phyloP scores from a whole-genome alignment of 2,888 invertebrate species.

The Tipula helvola region DNA sequence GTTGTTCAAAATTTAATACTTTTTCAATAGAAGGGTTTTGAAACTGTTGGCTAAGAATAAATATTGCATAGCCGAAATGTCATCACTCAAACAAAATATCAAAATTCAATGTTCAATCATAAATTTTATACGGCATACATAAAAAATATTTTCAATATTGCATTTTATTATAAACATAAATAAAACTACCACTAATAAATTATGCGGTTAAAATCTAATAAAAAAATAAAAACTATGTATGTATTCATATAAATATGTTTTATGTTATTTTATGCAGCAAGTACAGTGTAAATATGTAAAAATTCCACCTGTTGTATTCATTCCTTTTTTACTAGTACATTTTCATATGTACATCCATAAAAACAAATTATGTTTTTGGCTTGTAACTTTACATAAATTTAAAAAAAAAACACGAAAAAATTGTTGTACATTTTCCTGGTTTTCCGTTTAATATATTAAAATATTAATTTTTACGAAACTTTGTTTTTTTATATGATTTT shows the following conservation, averaged over 20 bases:
- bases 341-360: not conserved
- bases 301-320: not conserved
- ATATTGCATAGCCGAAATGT: too few relatives aligned
- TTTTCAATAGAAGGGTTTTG: too few relatives aligned
- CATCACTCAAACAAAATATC: too few relatives aligned
- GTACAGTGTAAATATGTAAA: not conserved
- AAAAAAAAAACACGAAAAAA: not conserved
- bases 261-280: not conserved
- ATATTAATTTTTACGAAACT: not conserved
- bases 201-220: not conserved
- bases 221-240: not conserved
- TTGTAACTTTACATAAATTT: not conserved
- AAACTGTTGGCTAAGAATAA: too few relatives aligned
- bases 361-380: not conserved
- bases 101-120: not conserved
- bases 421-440: not conserved
- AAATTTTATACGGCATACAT: not conserved
- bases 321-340: not conserved
- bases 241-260: not conserved
- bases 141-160: not conserved
- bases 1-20: too few relatives aligned
- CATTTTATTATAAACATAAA: not conserved
- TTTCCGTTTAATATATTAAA: not conserved
- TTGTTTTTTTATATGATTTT: not conserved
- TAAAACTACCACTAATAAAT: not conserved